Conservation (phyloP, 2,797 vertebrate species). For the Tympanoctomys barrerae region DNA sequence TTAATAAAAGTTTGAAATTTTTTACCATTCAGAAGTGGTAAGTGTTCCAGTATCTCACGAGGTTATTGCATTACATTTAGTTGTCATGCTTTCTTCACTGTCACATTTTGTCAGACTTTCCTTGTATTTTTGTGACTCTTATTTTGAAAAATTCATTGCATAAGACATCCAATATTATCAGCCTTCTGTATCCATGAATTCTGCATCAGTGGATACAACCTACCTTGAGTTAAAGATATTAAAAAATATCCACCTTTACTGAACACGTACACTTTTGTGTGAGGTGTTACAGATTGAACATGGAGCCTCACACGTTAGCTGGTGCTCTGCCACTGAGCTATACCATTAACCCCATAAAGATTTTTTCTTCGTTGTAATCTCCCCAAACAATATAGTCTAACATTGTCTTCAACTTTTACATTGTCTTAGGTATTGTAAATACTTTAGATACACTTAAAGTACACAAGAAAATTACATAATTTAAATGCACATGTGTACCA, state of each 20-base stretch:
- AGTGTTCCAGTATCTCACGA: not conserved
- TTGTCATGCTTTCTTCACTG: not conserved
- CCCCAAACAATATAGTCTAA: not conserved
- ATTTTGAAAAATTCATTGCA: conserved; percentile 20
- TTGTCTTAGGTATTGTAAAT: not conserved
- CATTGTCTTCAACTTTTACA: not conserved
- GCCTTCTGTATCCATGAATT: not conserved
- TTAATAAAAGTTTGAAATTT: conserved; percentile 4
- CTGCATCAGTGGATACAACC: not conserved
- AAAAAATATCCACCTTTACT: not conserved
- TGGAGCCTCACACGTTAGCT: not conserved
- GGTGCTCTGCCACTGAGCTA: not conserved
- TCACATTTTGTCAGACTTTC: conserved; percentile 35
- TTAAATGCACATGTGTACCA: not conserved
- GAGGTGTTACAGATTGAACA: not conserved
- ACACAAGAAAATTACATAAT: not conserved
- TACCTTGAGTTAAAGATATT: not conserved
- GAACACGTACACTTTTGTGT: not conserved
- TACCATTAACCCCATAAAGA: not conserved
- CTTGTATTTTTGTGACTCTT: not conserved
- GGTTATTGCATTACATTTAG: not conserved
- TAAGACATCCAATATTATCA: not conserved
- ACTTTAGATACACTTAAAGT: not conserved
- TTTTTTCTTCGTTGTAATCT: not conserved
- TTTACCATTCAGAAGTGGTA: not conserved